Percentiles rank a stretch among this genome's conserved stretches.
Conservation (phyloP, 2,113 vertebrate genomes). For the Polypterus bichir region DNA sequence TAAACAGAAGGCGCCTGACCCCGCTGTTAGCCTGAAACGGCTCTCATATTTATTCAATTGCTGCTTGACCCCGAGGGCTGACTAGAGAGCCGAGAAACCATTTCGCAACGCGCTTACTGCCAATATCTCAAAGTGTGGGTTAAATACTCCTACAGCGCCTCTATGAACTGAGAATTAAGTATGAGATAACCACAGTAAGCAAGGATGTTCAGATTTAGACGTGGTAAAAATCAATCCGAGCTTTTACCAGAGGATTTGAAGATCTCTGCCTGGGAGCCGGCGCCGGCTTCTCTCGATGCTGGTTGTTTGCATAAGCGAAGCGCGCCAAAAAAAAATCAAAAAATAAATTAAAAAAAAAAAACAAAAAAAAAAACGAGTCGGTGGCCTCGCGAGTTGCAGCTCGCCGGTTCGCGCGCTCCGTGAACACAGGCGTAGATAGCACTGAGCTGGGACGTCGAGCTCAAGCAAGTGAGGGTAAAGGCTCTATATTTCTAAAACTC, state of each 20-base stretch:
- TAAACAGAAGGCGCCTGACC: conserved; percentile 13
- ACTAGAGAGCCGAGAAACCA: conserved; percentile 20
- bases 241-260: background rate
- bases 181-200: background rate
- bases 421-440: too few relatives aligned
- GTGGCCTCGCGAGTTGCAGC: too few relatives aligned
- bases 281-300: too few relatives aligned
- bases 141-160: conserved; percentile 11
- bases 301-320: too few relatives aligned
- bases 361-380: too few relatives aligned
- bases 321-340: too few relatives aligned
- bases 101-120: conserved; percentile 24
- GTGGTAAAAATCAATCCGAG: conserved; percentile 1
- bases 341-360: too few relatives aligned
- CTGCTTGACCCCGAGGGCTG: conserved; percentile 20
- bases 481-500: too few relatives aligned
- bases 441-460: too few relatives aligned
- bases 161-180: conserved; percentile 9
- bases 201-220: background rate
- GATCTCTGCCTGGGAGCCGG: background rate
- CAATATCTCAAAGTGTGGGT: conserved; percentile 12
- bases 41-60: conserved; percentile 25
- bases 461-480: too few relatives aligned
- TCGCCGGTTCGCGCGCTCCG: too few relatives aligned
- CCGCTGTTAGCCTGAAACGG: conserved; percentile 4